Base-by-base conservation (phyloP, 2,888 invertebrate species). In the Coenonympha arcania region DNA sequence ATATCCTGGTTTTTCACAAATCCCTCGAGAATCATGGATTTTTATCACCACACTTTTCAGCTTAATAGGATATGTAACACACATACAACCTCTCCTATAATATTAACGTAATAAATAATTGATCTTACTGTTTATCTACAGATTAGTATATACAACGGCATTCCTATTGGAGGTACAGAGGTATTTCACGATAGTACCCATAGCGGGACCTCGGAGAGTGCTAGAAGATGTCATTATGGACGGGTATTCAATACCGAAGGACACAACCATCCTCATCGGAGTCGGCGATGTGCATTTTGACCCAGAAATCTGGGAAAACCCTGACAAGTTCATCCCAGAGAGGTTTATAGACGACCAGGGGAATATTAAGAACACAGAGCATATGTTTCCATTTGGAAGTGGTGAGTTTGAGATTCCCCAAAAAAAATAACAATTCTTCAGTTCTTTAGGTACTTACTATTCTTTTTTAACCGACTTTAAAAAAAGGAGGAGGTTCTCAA, bases 341-440 rank as follows among this genome's bases (percentile, higher is more conserved):
- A 83, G 91, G 70, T 91, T 91, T 76, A 78, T 91, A 41, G 83
- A 89, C 58, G 76, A 82, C 8, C 64, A 74, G 15, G 90, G 89
- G 15, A 73, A 71, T 59, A 71, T 89, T 49, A 80, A 80, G 56
- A 84, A 81, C 57, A 83, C 87, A 44, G 89, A 88, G 57, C 78
- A 88, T 58, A 85, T 89, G 62, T 87, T 90, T 50, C 88, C 89
- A 6, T 93, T 92, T 64, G 92, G 93, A 53, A 76, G 88, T 66
- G 92, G 93, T 92, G 72, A 68, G 73, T 40, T 31, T n/a, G n/a
- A n/a, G n/a, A n/a, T n/a, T n/a, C n/a, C n/a, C n/a, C n/a, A n/a
- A n/a, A n/a, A n/a, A n/a, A n/a, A n/a, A n/a, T n/a, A n/a, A n/a
- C n/a, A n/a, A n/a, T n/a, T n/a, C n/a, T n/a, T n/a, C n/a, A n/a